phyloP scores from a whole-genome alignment of 2,797 vertebrate genomes.

The Gouania willdenowi region DNA sequence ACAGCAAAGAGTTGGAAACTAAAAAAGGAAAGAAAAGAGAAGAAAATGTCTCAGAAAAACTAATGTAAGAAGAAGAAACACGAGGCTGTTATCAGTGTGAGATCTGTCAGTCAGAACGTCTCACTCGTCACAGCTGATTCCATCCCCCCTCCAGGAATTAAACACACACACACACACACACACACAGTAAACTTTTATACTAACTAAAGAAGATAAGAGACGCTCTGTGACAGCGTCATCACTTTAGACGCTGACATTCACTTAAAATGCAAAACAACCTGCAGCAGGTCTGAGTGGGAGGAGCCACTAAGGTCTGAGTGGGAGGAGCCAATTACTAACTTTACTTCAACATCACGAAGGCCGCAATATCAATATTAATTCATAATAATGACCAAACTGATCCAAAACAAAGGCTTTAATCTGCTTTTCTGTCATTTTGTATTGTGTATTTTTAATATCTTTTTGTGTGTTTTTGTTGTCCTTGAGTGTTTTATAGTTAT shows the following conservation, averaged over 20 bases:
- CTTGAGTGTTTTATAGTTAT: too few species aligned
- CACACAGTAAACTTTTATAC: conserved; percentile 50
- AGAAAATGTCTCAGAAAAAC: conserved; percentile 13
- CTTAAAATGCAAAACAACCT: conserved; percentile 14
- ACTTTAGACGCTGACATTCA: conserved; percentile 58
- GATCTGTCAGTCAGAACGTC: conserved; percentile 62
- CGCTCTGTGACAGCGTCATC: conserved; percentile 50
- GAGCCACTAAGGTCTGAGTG: too few species aligned
- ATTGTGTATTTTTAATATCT: too few species aligned
- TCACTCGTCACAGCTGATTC: conserved; percentile 49
- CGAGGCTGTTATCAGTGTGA: conserved; percentile 47
- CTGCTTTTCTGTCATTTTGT: too few species aligned
- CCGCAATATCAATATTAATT: too few species aligned
- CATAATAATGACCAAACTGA: too few species aligned
- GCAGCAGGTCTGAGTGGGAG: conserved; percentile 36
- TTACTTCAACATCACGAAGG: too few species aligned
- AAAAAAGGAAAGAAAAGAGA: conserved; percentile 31
- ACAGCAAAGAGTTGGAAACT: conserved; percentile 25
- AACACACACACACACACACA: conserved; percentile 28
- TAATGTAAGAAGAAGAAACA: conserved; percentile 1
- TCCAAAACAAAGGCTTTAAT: too few species aligned
- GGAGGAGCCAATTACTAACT: too few species aligned
- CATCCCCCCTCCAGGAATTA: conserved; percentile 52
- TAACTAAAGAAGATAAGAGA: conserved; percentile 47
- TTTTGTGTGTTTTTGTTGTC: too few species aligned